These are phyloP conservation scores for Hypsopygia costalis DNA, from an alignment of 2,888 invertebrate genomes.

Conservation along the genomic window DNA sequence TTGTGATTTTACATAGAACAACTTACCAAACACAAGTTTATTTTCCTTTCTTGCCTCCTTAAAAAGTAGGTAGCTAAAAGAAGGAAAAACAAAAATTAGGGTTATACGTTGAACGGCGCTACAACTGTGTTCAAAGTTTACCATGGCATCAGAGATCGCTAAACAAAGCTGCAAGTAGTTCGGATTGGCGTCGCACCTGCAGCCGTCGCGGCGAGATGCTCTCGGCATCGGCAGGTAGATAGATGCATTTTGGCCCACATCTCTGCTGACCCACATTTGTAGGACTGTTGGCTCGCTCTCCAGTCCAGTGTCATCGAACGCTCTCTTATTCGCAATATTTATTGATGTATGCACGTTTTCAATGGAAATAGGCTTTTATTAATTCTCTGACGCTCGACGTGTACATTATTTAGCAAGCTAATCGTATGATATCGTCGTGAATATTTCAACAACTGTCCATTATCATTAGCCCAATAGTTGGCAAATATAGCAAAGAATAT, in stretches of 20 bases:
- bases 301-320: constrained; percentile 26
- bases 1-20: too few relatives aligned
- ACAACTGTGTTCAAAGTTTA: too few relatives aligned
- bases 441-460: too few relatives aligned
- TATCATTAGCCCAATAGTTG: too few relatives aligned
- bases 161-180: constrained; percentile 3
- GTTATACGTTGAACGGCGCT: too few relatives aligned
- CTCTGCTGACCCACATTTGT: constrained; percentile 37
- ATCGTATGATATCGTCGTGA: too few relatives aligned
- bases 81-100: too few relatives aligned
- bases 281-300: constrained; percentile 14
- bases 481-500: too few relatives aligned
- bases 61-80: too few relatives aligned
- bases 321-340: constrained; percentile 9
- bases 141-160: background rate
- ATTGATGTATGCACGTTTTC: constrained; percentile 10
- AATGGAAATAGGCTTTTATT: constrained; percentile 9
- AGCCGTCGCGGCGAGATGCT: background rate
- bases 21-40: too few relatives aligned
- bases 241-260: constrained; percentile 25
- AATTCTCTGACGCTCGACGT: background rate
- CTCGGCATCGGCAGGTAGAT: constrained; percentile 21
- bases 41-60: too few relatives aligned
- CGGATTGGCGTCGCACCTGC: background rate
- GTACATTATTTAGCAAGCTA: constrained; percentile 2